Evolutionary conservation across 2,888 invertebrate species (phyloP), one percentile per base, ranked within the genome.

Genomic region (Abrostola tripartita): DNA sequence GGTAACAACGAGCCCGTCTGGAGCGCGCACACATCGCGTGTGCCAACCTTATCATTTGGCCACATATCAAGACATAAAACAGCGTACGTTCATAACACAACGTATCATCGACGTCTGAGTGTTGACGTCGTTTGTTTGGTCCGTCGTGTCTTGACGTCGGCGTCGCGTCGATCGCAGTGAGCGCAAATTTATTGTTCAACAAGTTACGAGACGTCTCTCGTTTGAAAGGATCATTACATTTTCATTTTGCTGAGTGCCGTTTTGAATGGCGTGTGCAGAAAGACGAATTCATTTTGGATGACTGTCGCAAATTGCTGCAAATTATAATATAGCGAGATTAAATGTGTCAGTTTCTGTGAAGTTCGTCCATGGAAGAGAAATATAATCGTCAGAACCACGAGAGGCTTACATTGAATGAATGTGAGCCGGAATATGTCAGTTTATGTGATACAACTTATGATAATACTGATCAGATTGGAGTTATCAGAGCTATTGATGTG

Each of bases 181-280:
- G 61, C 57, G 52, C 53, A 53, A 63, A 75, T 74, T 62, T 70
- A 74, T 66, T 66, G 67, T 72, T 72, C 78, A 78, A 78, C 78
- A 78, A 78, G 78, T 78, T 71, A 72, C 65, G 56, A 64, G 69
- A 62, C 68, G 41, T 65, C 65, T 71, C 72, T 62, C 73, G 61
- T 65, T 71, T 78, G 65, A 73, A 73, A 74, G 61, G 78, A 69
- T 78, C 78, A 78, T 78, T 78, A 78, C 78, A 67, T 76, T 78
- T 78, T 78, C 78, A 78, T 78, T 74, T 78, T 69, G 73, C 68
- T 70, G 78, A 78, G 78, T 78, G 78, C 76, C 66, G 54, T 74
- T 78, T 73, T 71, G 73, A 75, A 75, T 74, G 64, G 72, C 78
- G 78, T 75, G 78, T 78, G 66, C 72, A 78, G 72, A 66, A 68